Evolutionary conservation across 2,888 invertebrate species (phyloP), one percentile per base, ranked within the genome.

Genomic region (Deilephila porcellus): DNA sequence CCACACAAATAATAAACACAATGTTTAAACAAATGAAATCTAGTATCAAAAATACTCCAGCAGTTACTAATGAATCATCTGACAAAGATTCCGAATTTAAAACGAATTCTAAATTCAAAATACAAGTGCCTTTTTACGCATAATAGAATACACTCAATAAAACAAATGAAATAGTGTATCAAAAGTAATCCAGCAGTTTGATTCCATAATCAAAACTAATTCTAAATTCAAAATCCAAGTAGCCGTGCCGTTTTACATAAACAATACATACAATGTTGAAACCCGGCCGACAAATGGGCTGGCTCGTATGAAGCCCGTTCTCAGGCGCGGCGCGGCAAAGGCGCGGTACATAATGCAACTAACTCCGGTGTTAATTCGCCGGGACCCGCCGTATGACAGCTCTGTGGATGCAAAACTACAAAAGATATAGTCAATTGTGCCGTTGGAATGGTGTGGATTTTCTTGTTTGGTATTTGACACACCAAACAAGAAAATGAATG

Each of bases 281-380:
- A 67, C 3, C 3, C 34, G 14, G 67, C 52, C 19, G 67, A 67
- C 52, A 67, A 63, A 63, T 63, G 63, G 37, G 63, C 63, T n/a
- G n/a, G 56, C 56, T 56, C 56, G 56, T n/a, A n/a, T 56, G 56
- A n/a, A 45, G 52, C 64, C 11, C 45, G 52, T 25, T 20, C 20
- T 63, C 11, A 67, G 67, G 67, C 67, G 67, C 67, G 67, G 67
- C 67, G 67, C 17, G 52, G 67, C 52, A 67, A 67, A 67, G 67
- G 67, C 67, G 67, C 45, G 52, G 88, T 79, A 81, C 83, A 85
- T 85, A 87, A 86, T 86, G 88, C 88, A 88, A 88, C 88, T 87
- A 88, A 89, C 88, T 87, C 85, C 81, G 84, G 92, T 91, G 93
- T 93, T 93, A 93, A 93, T 94, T 93, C 92, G 92, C 91, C 85